Evolutionary conservation across 2,888 invertebrate species (phyloP), one percentile per base, ranked within the genome.

Genomic region (Drosophila nr. perissopoda): DNA sequence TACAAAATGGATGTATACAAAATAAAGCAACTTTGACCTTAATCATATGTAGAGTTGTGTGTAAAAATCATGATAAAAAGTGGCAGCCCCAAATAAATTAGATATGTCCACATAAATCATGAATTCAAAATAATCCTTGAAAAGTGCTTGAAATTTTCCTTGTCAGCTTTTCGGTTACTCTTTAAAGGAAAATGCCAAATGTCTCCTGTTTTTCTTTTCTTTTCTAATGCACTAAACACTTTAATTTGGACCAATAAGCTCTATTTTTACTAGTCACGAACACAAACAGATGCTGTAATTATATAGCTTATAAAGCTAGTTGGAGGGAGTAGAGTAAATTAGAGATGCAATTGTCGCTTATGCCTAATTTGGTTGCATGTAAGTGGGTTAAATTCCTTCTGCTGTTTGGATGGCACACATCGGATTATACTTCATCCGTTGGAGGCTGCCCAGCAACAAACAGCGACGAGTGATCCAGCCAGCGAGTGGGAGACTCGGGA

Each of bases 341-440:
- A 42, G 46, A 27, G 53, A 38, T 29, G 33, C n/a, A 40, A 38
- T 53, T 25, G 51, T 31, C 48, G 36, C 25, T 52, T 29, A 21
- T 27, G 46, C 31, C 56, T 31, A 57, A 69, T 57, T 63, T 38
- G 60, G 36, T 69, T 46, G 40, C 54, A 38, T 54, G 36, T 59
- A 64, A 48, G 25, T 31, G 59, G 58, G 29, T 34, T 38, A 34
- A 66, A 25, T 33, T 31, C 21, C 53, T 21, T 21, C 21, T 21
- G 21, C 21, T 21, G 21, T 21, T 21, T 21, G 21, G 21, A 21
- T 21, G 21, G 21, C 21, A 21, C 21, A 21, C 21, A 21, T 21
- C 21, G 21, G 21, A 21, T 21, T 21, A 21, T 21, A 21, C 21
- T 21, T 21, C 1, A 21, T 21, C 1, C 1, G 21, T 21, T 21